Evolutionary conservation across 2,113 vertebrate species (phyloP).

Genomic region (Neogobius melanostomus): DNA sequence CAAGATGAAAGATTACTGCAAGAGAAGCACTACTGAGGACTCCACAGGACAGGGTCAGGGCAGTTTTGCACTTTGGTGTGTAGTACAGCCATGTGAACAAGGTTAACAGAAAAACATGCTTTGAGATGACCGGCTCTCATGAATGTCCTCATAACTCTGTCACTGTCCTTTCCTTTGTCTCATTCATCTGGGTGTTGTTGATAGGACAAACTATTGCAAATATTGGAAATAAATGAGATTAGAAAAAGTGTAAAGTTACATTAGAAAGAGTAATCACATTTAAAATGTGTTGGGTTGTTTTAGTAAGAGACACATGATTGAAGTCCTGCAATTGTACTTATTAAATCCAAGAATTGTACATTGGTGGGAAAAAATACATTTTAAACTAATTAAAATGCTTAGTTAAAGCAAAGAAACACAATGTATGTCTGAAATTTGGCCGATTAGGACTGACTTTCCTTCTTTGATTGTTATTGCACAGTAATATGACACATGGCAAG

Average conservation of each 20-base stretch:
- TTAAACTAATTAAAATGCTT: slow-evolving; percentile 33
- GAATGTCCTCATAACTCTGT: slow-evolving; percentile 57
- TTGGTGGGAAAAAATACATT: slow-evolving; percentile 16
- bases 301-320: not conserved
- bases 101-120: slow-evolving; percentile 89
- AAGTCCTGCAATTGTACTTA: not conserved
- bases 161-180: slow-evolving; percentile 64
- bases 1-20: slow-evolving; percentile 99
- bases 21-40: slow-evolving; percentile 99
- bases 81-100: slow-evolving; percentile 81
- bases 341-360: not conserved
- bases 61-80: slow-evolving; percentile 93
- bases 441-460: slow-evolving; percentile 42
- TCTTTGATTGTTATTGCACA: slow-evolving; percentile 29
- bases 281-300: slow-evolving; percentile 21
- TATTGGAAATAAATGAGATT: slow-evolving; percentile 25
- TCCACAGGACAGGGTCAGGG: slow-evolving; percentile 77
- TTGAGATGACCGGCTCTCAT: slow-evolving; percentile 67
- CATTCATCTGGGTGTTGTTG: slow-evolving; percentile 46
- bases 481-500: no score
- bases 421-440: slow-evolving; percentile 7
- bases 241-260: slow-evolving; percentile 32
- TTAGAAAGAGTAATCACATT: slow-evolving; percentile 23
- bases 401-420: slow-evolving; percentile 13
- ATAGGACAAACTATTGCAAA: slow-evolving; percentile 42